Evolutionary conservation across 2,888 invertebrate genomes (phyloP), one percentile per base, ranked within the genome.

Genomic region (Meiosimyza decipiens): DNA sequence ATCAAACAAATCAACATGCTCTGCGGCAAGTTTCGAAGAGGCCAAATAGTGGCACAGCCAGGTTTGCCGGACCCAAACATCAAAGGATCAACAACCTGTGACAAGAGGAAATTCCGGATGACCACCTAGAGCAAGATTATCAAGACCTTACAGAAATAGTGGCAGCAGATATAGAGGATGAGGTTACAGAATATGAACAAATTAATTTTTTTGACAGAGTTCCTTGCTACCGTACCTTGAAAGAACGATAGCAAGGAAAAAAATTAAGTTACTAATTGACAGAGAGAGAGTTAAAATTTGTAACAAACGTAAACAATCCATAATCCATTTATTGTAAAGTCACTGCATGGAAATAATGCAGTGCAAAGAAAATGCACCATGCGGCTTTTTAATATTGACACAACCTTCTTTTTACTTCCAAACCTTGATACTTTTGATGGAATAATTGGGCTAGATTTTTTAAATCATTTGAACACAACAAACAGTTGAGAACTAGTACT

Each of bases 381-480:
- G 52, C 68, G 72, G 22, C 22, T 76, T 18, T 76, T 78, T 66
- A 64, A 70, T 12, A 72, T 15, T 22, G 75, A 60, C 60, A 72
- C 70, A 18, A 73, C 70, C 22, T 76, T 78, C 72, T 72, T 75
- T 63, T 73, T 75, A 64, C 66, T 76, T 13, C 71, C 74, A 28
- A 52, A 68, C 54, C 69, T 76, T n/a, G n/a, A n/a, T n/a, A n/a
- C n/a, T n/a, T 22, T 22, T 22, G 22, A 22, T 2, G 22, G 22
- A 22, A 22, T 22, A 22, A 2, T 22, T 22, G 22, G 2, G 2
- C 22, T 22, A 22, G 22, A 22, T 22, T 22, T 22, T 1, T 22
- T 22, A 22, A 22, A 1, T 1, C 22, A 22, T 22, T 1, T 22
- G 22, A 22, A 2, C 2, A 2, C 22, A 22, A 22, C 22, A 22